phyloP scores from a whole-genome alignment of 2,888 invertebrate species.

The Latrodectus hesperus region DNA sequence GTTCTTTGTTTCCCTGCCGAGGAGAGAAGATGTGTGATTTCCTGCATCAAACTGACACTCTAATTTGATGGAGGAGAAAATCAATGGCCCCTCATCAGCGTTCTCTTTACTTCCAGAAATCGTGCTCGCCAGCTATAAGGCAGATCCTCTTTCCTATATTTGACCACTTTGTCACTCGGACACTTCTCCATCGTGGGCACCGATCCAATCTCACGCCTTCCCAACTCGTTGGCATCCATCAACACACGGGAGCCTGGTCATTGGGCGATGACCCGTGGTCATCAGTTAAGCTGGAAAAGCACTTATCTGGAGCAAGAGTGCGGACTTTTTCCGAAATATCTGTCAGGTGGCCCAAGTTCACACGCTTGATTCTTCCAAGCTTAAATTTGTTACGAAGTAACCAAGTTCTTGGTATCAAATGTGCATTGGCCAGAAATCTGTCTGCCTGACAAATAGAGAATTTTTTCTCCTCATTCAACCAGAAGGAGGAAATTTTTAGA shows the following conservation, averaged over 20 bases:
- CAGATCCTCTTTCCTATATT: constrained; percentile 52
- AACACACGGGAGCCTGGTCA: constrained; percentile 25
- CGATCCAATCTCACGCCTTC: constrained; percentile 59
- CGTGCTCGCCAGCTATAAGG: constrained; percentile 47
- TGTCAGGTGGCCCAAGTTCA: constrained; percentile 25
- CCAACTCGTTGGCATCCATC: constrained; percentile 56
- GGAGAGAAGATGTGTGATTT: not conserved
- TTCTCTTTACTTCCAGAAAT: constrained; percentile 6
- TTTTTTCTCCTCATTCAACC: no score
- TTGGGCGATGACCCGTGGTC: constrained; percentile 46
- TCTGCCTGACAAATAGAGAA: no score
- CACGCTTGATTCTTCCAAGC: constrained; percentile 37
- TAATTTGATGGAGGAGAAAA: constrained; percentile 22
- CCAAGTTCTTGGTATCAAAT: no score
- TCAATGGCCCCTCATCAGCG: constrained; percentile 38
- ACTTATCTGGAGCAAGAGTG: not conserved
- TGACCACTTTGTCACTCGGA: constrained; percentile 55
- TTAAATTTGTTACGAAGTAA: not conserved
- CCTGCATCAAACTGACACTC: constrained; percentile 20
- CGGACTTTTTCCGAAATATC: constrained; percentile 13
- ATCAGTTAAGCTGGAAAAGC: constrained; percentile 28
- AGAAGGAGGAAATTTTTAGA: no score
- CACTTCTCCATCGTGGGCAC: constrained; percentile 39
- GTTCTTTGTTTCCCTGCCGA: not conserved
- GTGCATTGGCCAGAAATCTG: no score